These are phyloP conservation scores for Dryomyza anilis DNA, from an alignment of 2,888 invertebrate genomes.

Conservation along the genomic window DNA sequence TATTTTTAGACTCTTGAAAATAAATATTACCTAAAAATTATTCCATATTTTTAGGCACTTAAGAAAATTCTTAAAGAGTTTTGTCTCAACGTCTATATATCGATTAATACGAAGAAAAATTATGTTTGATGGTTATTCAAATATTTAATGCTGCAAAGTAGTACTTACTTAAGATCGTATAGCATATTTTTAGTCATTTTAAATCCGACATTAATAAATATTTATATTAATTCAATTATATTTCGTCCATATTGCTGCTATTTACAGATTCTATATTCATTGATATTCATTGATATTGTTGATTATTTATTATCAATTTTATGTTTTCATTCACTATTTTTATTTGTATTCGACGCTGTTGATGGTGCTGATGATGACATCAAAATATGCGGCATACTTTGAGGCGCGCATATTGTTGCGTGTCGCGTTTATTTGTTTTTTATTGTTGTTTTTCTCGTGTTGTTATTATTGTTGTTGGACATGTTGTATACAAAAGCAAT, in stretches of 20 bases:
- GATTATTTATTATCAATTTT: neutral
- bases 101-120: too few species aligned
- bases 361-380: neutral
- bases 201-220: neutral
- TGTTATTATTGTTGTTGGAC: slow-evolving; percentile 35
- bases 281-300: neutral
- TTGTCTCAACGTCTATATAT: too few species aligned
- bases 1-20: too few species aligned
- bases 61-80: too few species aligned
- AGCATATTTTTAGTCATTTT: too few species aligned
- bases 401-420: slow-evolving; percentile 7
- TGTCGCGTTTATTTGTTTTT: neutral
- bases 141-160: too few species aligned
- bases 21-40: too few species aligned
- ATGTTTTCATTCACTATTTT: neutral
- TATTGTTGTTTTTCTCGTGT: slow-evolving; percentile 24
- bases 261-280: neutral
- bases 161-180: too few species aligned
- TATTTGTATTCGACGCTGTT: neutral
- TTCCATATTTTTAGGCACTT: too few species aligned
- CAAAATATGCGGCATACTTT: slow-evolving; percentile 13
- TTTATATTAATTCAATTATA: neutral
- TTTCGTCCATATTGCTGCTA: neutral
- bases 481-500: slow-evolving; percentile 36
- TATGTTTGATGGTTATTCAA: too few species aligned